These are phyloP conservation scores for Lasius fuliginosus DNA, from an alignment of 2,888 invertebrate species.

Conservation along the genomic window DNA sequence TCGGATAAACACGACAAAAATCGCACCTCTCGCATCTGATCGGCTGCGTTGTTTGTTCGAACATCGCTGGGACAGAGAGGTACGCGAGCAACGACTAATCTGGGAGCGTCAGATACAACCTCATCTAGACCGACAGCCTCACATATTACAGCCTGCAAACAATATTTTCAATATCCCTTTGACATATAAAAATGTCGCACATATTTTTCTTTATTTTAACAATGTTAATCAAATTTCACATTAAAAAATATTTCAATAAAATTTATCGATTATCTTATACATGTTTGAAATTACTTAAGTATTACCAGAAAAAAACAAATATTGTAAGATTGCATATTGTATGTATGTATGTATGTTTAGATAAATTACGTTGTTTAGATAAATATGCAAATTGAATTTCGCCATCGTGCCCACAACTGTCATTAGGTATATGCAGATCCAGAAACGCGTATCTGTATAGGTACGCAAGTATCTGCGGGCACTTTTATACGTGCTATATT, in stretches of 20 bases:
- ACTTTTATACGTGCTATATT: background rate
- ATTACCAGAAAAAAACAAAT: background rate
- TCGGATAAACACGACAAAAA: constrained; percentile 90
- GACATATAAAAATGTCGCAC: background rate
- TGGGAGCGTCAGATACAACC: constrained; percentile 86
- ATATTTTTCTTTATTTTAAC: background rate
- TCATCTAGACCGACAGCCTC: constrained; percentile 87
- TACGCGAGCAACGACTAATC: constrained; percentile 88
- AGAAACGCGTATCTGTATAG: constrained; percentile 7
- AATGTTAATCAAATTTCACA: background rate
- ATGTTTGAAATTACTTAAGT: background rate
- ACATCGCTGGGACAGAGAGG: constrained; percentile 85
- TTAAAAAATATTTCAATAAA: background rate
- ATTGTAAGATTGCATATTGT: background rate
- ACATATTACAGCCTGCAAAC: constrained; percentile 87
- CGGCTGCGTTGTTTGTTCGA: constrained; percentile 84
- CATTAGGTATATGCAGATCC: background rate
- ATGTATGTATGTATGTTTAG: background rate
- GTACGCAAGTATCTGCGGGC: constrained; percentile 23
- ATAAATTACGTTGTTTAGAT: constrained; percentile 4
- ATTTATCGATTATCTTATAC: background rate
- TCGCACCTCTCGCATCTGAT: constrained; percentile 89
- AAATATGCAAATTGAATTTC: constrained; percentile 47
- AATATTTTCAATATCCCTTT: background rate
- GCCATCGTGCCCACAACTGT: constrained; percentile 20